Conservation (phyloP, 2,888 invertebrate species). For the Ormyrus pomaceus region DNA sequence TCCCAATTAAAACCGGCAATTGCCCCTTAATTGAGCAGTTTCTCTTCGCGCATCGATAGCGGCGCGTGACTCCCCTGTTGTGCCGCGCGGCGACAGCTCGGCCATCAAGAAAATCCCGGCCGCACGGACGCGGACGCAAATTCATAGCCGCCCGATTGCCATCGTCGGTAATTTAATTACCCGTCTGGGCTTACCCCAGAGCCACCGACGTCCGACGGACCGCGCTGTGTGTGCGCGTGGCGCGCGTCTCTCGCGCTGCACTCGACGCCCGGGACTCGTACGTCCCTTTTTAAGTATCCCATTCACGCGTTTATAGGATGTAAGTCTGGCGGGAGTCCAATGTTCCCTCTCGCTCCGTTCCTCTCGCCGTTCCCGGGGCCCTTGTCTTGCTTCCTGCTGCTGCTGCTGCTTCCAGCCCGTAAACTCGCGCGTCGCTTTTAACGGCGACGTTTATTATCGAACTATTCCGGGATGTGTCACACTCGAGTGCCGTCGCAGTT, state of each 20-base stretch:
- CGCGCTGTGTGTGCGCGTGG: neutral
- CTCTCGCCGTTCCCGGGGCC: neutral
- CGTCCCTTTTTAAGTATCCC: constrained; percentile 36
- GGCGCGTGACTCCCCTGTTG: neutral
- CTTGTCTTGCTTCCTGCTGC: neutral
- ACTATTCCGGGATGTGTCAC: constrained; percentile 21
- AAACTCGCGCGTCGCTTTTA: constrained; percentile 39
- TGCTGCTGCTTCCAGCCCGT: neutral
- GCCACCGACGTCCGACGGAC: too few species aligned
- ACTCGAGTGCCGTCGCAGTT: neutral
- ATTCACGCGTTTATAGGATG: constrained; percentile 48
- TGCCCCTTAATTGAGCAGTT: constrained; percentile 20
- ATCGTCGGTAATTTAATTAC: constrained; percentile 23
- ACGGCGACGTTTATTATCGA: constrained; percentile 54
- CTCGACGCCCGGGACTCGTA: neutral
- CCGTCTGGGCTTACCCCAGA: neutral
- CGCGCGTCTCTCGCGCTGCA: neutral
- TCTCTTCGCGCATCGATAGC: neutral
- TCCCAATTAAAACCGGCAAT: constrained; percentile 25
- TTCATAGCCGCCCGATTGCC: neutral
- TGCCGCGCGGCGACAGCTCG: neutral
- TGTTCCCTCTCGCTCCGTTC: neutral
- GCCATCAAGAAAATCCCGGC: too few species aligned
- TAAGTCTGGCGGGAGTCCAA: constrained; percentile 50
- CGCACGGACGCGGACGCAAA: too few species aligned